Percentiles rank a stretch among this genome's conserved stretches.
Conservation (phyloP, 23 tunicate species). For the Halocynthia aurantium region DNA sequence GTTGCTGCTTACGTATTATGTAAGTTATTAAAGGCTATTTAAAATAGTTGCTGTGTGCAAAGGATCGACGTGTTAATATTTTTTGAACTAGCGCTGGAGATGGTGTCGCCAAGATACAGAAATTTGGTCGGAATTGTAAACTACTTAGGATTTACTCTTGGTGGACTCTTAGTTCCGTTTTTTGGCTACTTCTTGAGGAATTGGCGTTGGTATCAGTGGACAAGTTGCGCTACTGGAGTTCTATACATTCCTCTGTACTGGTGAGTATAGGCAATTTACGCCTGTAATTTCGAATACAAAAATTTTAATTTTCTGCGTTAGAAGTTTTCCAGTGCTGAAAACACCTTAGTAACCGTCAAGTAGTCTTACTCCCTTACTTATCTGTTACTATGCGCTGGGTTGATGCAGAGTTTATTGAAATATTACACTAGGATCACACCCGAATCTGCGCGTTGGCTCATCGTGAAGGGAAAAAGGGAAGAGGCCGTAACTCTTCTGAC, state of each 20-base stretch:
- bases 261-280: background rate
- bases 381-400: no score
- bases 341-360: no score
- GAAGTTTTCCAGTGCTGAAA: no score
- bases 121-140: background rate
- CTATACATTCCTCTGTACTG: background rate
- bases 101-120: background rate
- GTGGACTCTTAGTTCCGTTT: background rate
- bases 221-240: background rate
- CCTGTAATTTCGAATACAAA: no score
- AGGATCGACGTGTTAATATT: no score
- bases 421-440: background rate
- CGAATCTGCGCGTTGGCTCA: constrained; percentile 21
- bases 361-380: no score
- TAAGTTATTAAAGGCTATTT: background rate
- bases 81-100: background rate
- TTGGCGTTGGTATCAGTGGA: constrained; percentile 10
- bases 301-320: no score
- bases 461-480: constrained; percentile 5
- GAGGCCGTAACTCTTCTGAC: background rate
- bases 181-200: background rate
- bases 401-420: no score
- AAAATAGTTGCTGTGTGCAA: no score
- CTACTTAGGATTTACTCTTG: background rate
- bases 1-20: constrained; percentile 22